Evolutionary conservation across 2,113 vertebrate species (phyloP), one percentile per base, ranked within the genome.

Genomic region (Mustela lutreola): DNA sequence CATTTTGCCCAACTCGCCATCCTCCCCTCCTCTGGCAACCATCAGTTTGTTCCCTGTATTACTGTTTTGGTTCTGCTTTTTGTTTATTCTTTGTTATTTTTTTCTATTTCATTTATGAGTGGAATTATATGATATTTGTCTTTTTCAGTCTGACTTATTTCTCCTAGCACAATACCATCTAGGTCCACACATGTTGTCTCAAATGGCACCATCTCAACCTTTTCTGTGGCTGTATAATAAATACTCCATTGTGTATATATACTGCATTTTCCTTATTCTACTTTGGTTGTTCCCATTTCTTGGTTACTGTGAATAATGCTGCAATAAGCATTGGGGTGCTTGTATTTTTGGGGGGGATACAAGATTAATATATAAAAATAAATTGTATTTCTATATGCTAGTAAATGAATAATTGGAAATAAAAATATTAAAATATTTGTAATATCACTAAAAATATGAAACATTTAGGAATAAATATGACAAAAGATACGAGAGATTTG

Each of bases 391-490:
- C 42, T 94, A 39, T 70, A 53, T 79, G 31, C 45, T 56, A 70
- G 39, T 22, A 91, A 75, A 63, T 45, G 21, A 96, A 75, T 73
- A 92, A 82, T n/a, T 39, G 12, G 53, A 80, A 90, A 78, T 70
- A 16, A 70, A 81, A 82, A 81, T 87, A 58, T 31, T 73, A 73
- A 67, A 80, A 73, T 53, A 42, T 58, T 91, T 94, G 71, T 7
- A 86, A 80, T 80, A 31, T 26, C 31, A 81, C 56, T 11, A 92
- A 95, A 71, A 92, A 45, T 48, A 50, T 42, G 22, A 96, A 90
- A 63, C 33, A 90, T 81, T 90, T 48, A 58, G 42, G 53, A 18
- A 48, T 82, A 78, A 58, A 78, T 83, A 22, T 78, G 53, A 79
- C 65, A 48, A 73, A 86, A 82, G 26, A 71, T 65, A 48, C 24